Evolutionary conservation across 2,888 invertebrate species (phyloP).

Genomic region (Troglohyphantes excavatus): DNA sequence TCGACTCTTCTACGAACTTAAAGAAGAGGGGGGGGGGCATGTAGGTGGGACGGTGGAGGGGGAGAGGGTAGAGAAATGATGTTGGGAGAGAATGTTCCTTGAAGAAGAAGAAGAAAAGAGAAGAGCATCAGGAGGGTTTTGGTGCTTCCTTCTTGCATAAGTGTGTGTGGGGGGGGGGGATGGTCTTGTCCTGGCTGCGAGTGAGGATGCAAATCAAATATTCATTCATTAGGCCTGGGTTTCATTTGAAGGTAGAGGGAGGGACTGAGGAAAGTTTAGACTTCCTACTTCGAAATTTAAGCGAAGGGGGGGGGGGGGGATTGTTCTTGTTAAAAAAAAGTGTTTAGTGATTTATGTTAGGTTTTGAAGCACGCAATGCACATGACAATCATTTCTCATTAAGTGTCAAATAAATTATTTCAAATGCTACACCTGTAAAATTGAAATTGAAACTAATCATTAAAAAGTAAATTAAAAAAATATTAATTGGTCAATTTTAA

Average conservation of each 20-base stretch:
- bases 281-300: neutral
- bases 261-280: no score
- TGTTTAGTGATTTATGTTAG: no score
- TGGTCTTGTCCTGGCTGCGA: conserved; percentile 41
- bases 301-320: neutral
- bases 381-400: no score
- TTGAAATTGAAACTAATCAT: no score
- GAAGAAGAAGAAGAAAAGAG: conserved; percentile 51
- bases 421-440: no score
- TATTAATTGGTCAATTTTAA: no score
- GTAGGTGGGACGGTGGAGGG: neutral
- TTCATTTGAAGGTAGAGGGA: neutral
- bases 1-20: conserved; percentile 67
- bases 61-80: conserved; percentile 66
- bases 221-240: conserved; percentile 49
- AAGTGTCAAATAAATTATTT: no score
- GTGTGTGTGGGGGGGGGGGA: conserved; percentile 38
- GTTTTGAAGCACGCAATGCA: no score
- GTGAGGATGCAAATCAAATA: conserved; percentile 27
- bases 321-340: no score
- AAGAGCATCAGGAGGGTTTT: conserved; percentile 66
- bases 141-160: neutral
- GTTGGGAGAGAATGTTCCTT: conserved; percentile 64
- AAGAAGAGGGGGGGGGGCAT: neutral
- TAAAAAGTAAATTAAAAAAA: no score